Evolutionary conservation across 2,888 invertebrate genomes (phyloP).

Genomic region (Drosophila mimetica): DNA sequence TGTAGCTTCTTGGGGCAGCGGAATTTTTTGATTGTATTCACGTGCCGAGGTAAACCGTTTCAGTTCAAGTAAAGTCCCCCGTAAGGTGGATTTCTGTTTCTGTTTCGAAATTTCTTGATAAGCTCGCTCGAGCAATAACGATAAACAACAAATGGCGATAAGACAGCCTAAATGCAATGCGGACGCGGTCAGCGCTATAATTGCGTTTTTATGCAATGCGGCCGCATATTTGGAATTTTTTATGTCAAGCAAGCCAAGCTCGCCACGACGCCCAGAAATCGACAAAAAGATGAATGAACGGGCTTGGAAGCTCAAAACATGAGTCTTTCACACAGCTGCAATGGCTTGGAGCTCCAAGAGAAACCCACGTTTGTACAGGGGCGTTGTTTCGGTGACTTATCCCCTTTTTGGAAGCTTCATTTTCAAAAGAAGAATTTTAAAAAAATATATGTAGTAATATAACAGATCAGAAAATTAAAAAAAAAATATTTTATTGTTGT

Average conservation of each 20-base stretch:
- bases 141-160: slow-evolving; percentile 31
- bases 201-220: slow-evolving; percentile 43
- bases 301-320: slow-evolving; percentile 14
- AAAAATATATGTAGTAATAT: too few species aligned
- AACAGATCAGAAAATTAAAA: too few species aligned
- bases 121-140: slow-evolving; percentile 26
- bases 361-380: slow-evolving; percentile 11
- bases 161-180: slow-evolving; percentile 48
- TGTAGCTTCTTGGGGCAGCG: slow-evolving; percentile 16
- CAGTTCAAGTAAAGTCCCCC: slow-evolving; percentile 14
- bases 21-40: slow-evolving; percentile 55
- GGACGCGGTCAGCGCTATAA: slow-evolving; percentile 35
- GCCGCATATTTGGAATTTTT: slow-evolving; percentile 57
- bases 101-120: slow-evolving; percentile 56
- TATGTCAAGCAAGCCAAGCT: slow-evolving; percentile 20
- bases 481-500: too few species aligned
- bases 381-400: background rate
- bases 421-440: too few species aligned
- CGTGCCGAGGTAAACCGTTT: slow-evolving; percentile 37
- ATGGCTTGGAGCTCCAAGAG: slow-evolving; percentile 4
- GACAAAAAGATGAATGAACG: slow-evolving; percentile 41
- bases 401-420: too few species aligned
- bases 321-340: slow-evolving; percentile 26
- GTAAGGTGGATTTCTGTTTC: slow-evolving; percentile 19
- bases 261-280: slow-evolving; percentile 24